A percentile compares a stretch with the other conserved stretches of the same genome.
phyloP scores from a whole-genome alignment of 2,797 vertebrate genomes.

The Agapornis canus region DNA sequence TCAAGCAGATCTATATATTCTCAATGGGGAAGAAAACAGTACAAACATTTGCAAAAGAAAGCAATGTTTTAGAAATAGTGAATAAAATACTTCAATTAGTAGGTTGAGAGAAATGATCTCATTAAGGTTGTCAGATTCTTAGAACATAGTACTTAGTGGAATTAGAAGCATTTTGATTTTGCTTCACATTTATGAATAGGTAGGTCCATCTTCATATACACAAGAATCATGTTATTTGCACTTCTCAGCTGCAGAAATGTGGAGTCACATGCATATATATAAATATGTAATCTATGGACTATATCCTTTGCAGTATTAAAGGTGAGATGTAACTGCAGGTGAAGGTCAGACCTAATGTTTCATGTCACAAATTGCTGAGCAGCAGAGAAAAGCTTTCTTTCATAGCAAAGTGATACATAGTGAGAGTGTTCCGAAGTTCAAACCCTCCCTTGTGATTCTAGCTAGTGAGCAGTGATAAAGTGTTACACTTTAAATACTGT shows the following conservation, averaged over 20 bases:
- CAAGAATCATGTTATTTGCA: background rate
- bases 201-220: background rate
- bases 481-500: background rate
- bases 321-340: background rate
- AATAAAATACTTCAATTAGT: background rate
- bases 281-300: background rate
- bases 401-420: background rate
- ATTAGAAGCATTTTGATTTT: background rate
- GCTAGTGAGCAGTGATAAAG: background rate
- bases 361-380: background rate
- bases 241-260: background rate
- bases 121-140: background rate
- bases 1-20: background rate
- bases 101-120: background rate
- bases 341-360: background rate
- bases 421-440: background rate
- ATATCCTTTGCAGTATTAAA: background rate
- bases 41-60: background rate
- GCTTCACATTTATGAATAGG: background rate
- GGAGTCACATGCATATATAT: background rate
- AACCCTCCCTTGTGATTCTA: background rate
- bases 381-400: background rate
- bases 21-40: background rate
- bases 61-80: background rate
- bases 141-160: background rate